Conservation (phyloP, 2,888 invertebrate species). For the Harpalus rufipes region DNA sequence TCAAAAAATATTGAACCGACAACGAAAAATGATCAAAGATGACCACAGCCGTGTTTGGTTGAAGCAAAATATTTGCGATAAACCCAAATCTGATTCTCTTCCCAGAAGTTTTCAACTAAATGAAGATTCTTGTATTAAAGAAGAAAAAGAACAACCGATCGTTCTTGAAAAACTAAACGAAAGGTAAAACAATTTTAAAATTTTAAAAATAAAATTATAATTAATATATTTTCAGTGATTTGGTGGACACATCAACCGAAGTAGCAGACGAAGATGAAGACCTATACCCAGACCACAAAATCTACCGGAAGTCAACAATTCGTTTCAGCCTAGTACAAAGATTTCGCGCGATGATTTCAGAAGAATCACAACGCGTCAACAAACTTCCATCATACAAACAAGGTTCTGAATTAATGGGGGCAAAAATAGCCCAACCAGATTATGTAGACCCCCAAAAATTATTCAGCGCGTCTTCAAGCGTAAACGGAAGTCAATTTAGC, state of each 20-base stretch:
- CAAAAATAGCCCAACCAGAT: conserved; percentile 92
- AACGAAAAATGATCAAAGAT: conserved; percentile 79
- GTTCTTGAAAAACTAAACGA: conserved; percentile 43
- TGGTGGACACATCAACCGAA: conserved; percentile 57
- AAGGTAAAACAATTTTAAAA: conserved; percentile 43
- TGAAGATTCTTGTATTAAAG: conserved; percentile 78
- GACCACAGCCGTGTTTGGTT: conserved; percentile 83
- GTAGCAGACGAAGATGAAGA: conserved; percentile 71
- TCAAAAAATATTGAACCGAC: conserved; percentile 87
- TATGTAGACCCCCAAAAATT: conserved; percentile 90
- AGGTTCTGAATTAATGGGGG: conserved; percentile 90
- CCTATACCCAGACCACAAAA: conserved; percentile 89
- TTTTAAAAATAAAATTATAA: no score
- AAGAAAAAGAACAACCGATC: conserved; percentile 77
- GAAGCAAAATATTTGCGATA: conserved; percentile 83
- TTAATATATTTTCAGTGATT: conserved; percentile 40
- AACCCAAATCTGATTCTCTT: conserved; percentile 87
- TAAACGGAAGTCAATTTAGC: conserved; percentile 69
- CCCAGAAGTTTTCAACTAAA: conserved; percentile 88
- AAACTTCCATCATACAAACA: conserved; percentile 84
- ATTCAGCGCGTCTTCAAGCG: conserved; percentile 72
- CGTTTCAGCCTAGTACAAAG: conserved; percentile 81
- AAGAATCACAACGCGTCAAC: conserved; percentile 73
- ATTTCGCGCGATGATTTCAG: conserved; percentile 78
- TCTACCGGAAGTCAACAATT: conserved; percentile 84